Percentiles rank a stretch among this genome's conserved stretches.
Conservation (phyloP, 1,140 invertebrate genomes). For the Lepidostoma basale region DNA sequence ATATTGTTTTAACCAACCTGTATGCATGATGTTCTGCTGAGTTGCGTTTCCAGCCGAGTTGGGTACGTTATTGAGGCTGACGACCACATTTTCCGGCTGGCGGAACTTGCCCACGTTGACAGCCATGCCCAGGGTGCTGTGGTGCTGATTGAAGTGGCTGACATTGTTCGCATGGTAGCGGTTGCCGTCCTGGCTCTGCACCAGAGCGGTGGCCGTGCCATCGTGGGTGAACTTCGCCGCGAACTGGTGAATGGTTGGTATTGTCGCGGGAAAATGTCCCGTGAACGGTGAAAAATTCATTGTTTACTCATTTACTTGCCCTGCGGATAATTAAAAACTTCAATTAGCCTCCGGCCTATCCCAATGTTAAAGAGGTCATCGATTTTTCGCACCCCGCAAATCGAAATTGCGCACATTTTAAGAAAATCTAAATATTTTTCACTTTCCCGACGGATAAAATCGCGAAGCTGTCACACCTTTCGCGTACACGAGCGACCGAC, state of each 20-base stretch:
- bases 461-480: constrained; percentile 18
- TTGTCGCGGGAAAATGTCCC: constrained; percentile 67
- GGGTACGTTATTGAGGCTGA: constrained; percentile 55
- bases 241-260: constrained; percentile 70
- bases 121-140: constrained; percentile 49
- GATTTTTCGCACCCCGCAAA: constrained; percentile 32
- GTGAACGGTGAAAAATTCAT: constrained; percentile 73
- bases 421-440: not conserved
- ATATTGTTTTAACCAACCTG: constrained; percentile 29
- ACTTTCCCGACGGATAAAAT: not conserved
- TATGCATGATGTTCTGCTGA: constrained; percentile 46
- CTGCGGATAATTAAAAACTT: constrained; percentile 37
- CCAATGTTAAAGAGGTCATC: constrained; percentile 41
- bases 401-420: constrained; percentile 23
- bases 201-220: constrained; percentile 48
- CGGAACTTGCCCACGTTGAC: constrained; percentile 60
- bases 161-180: constrained; percentile 43
- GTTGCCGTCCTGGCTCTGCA: constrained; percentile 47
- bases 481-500: constrained; percentile 1
- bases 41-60: constrained; percentile 46
- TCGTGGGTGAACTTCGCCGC: constrained; percentile 62
- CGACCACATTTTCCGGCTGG: constrained; percentile 57
- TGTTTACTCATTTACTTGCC: constrained; percentile 47
- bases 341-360: constrained; percentile 37
- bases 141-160: constrained; percentile 49